Conservation (phyloP, 2,113 vertebrate genomes). For the Proteles cristata region DNA sequence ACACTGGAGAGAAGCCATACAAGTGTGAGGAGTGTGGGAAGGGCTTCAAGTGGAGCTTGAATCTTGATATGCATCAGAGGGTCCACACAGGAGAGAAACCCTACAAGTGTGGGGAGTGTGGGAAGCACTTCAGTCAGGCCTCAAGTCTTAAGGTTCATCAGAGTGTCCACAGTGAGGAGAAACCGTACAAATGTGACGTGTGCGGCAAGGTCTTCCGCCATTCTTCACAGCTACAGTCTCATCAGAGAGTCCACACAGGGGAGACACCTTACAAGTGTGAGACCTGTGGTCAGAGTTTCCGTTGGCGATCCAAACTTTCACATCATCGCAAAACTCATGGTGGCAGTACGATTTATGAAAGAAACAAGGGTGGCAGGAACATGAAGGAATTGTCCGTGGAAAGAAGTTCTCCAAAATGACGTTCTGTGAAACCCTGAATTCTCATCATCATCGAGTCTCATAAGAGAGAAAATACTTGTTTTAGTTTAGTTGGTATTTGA, state of each 20-base stretch:
- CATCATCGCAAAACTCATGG: constrained; percentile 68
- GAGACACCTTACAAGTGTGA: constrained; percentile 78
- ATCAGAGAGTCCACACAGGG: constrained; percentile 66
- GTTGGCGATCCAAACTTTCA: constrained; percentile 61
- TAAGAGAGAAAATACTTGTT: not conserved
- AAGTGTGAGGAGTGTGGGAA: constrained; percentile 81
- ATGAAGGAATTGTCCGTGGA: not conserved
- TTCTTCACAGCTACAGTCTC: constrained; percentile 68
- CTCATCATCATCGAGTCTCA: not conserved
- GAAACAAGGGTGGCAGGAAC: not conserved
- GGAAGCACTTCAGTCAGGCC: constrained; percentile 81
- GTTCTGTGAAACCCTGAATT: not conserved
- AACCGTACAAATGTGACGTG: constrained; percentile 67
- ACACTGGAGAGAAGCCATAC: constrained; percentile 79
- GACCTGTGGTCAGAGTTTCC: constrained; percentile 76
- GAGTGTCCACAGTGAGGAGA: constrained; percentile 79
- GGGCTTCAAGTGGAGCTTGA: constrained; percentile 82
- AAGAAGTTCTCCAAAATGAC: constrained; percentile 37
- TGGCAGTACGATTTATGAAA: not conserved
- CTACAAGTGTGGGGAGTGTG: constrained; percentile 79
- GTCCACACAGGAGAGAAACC: constrained; percentile 81
- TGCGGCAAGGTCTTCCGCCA: constrained; percentile 76
- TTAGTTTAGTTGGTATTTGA: not conserved
- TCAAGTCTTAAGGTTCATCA: constrained; percentile 76
- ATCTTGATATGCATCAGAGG: constrained; percentile 80